Conservation (phyloP, 2,113 vertebrate genomes). For the Raja brachyura region DNA sequence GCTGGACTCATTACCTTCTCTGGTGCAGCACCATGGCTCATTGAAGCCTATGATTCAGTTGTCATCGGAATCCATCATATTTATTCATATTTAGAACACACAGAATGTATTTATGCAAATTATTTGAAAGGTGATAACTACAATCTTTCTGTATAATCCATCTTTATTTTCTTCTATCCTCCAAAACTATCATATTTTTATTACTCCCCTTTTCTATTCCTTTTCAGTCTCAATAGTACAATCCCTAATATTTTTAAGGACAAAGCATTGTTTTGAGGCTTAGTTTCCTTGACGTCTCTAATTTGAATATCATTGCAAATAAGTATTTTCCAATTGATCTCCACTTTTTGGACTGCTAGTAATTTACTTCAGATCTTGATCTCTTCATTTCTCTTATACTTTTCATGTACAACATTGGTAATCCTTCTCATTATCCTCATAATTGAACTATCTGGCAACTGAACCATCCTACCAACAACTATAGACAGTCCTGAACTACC, state of each 20-base stretch:
- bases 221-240: neutral
- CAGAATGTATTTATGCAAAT: neutral
- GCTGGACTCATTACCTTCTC: neutral
- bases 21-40: neutral
- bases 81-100: neutral
- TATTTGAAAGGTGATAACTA: neutral
- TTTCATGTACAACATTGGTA: neutral
- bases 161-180: neutral
- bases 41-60: neutral
- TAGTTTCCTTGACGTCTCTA: neutral
- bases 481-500: no score
- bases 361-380: neutral
- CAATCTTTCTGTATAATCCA: neutral
- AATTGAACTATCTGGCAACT: no score
- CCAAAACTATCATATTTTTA: neutral
- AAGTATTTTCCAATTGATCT: neutral
- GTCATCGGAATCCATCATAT: neutral
- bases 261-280: neutral
- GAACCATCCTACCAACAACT: no score
- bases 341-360: neutral
- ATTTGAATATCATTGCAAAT: neutral
- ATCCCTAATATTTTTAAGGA: neutral
- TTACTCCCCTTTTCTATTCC: neutral
- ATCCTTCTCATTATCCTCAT: neutral
- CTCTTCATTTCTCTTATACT: neutral